Conservation (phyloP, 1,140 invertebrate genomes). For the honey bee (Apis mellifera) region Amel_HAv3.1 CM009933.2:2540001-2540500, state of each 20-base stretch:
- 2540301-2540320: neutral
- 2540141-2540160: too few species aligned
- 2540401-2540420: slow-evolving; percentile 69
- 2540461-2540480: slow-evolving; percentile 67
- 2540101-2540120: slow-evolving; percentile 67
- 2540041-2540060: slow-evolving; percentile 70
- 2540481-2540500: slow-evolving; percentile 33
- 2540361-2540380: slow-evolving; percentile 79
- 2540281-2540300: too few species aligned
- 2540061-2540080: slow-evolving; percentile 82
- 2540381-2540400: slow-evolving; percentile 78
- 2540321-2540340: slow-evolving; percentile 43
- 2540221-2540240: too few species aligned
- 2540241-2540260: too few species aligned
- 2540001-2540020: slow-evolving; percentile 74
- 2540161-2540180: too few species aligned
- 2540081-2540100: slow-evolving; percentile 82
- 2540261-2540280: neutral
- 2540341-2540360: slow-evolving; percentile 70
- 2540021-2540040: slow-evolving; percentile 68
- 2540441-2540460: slow-evolving; percentile 75
- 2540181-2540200: neutral
- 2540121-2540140: slow-evolving; percentile 63
- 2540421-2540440: slow-evolving; percentile 59
- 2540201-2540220: too few species aligned